Conservation (phyloP, 2,797 vertebrate species). For the Amphiprion clarkii region DNA sequence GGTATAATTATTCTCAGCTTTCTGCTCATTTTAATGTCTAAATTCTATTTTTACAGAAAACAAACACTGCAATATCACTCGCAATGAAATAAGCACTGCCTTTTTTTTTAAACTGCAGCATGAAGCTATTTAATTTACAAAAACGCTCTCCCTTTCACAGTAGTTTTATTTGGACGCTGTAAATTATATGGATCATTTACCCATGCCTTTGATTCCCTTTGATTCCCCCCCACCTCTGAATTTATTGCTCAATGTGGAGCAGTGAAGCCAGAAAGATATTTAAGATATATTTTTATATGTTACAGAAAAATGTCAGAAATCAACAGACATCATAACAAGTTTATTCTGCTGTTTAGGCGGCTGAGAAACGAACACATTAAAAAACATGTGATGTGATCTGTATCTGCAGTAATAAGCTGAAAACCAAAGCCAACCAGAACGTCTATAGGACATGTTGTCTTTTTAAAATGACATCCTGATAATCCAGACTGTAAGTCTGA, state of each 20-base stretch:
- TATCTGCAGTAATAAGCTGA: neutral
- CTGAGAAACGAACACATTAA: neutral
- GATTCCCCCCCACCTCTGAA: neutral
- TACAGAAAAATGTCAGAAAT: too few species aligned
- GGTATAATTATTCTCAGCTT: neutral
- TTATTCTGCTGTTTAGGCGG: neutral
- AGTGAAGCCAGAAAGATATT: too few species aligned
- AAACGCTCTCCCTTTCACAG: conserved; percentile 1
- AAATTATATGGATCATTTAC: conserved; percentile 9
- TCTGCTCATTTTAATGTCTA: conserved; percentile 18
- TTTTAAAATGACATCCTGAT: neutral
- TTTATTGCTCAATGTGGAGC: neutral
- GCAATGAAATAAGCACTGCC: neutral
- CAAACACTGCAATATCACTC: conserved; percentile 1
- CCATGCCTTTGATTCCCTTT: neutral
- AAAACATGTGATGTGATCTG: neutral
- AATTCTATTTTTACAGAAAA: conserved; percentile 15
- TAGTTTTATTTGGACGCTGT: conserved; percentile 16
- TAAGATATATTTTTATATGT: too few species aligned
- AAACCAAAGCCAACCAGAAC: neutral
- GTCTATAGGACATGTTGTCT: too few species aligned
- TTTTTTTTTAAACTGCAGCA: neutral
- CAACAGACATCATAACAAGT: neutral
- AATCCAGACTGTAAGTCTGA: conserved; percentile 6
- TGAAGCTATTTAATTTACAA: neutral